Evolutionary conservation across 2,888 invertebrate genomes (phyloP).

Genomic region (Apodemia hepburni): DNA sequence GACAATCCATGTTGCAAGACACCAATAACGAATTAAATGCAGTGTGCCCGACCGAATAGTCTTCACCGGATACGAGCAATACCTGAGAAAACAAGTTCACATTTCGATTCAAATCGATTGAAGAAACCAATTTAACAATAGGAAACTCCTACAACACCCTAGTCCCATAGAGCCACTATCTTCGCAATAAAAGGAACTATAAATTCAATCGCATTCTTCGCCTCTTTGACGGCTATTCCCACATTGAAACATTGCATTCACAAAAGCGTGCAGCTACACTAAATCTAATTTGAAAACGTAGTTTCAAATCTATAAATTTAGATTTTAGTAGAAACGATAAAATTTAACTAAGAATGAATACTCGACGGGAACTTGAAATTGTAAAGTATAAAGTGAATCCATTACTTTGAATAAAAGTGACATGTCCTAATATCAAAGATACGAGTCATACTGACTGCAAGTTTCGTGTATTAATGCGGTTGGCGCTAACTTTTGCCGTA

Average conservation of each 20-base stretch:
- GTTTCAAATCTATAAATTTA: slow-evolving; percentile 26
- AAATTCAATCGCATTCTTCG: slow-evolving; percentile 59
- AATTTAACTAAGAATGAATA: slow-evolving; percentile 22
- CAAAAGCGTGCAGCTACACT: slow-evolving; percentile 52
- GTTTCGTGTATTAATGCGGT: slow-evolving; percentile 19
- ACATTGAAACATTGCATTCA: slow-evolving; percentile 48
- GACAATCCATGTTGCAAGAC: no score
- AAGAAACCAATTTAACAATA: slow-evolving; percentile 32
- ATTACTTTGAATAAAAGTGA: slow-evolving; percentile 22
- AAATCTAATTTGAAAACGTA: slow-evolving; percentile 56
- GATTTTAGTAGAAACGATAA: slow-evolving; percentile 23
- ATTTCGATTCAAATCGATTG: slow-evolving; percentile 30
- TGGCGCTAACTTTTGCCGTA: slow-evolving; percentile 7
- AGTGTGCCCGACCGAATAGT: neutral
- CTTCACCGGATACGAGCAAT: slow-evolving; percentile 2
- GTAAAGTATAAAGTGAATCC: slow-evolving; percentile 15
- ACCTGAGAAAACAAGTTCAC: slow-evolving; percentile 22
- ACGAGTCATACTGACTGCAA: slow-evolving; percentile 15
- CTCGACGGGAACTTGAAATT: neutral
- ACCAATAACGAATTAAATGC: neutral
- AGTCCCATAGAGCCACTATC: slow-evolving; percentile 33
- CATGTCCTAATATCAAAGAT: slow-evolving; percentile 16
- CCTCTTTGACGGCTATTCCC: slow-evolving; percentile 52
- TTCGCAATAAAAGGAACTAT: slow-evolving; percentile 50
- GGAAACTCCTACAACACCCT: slow-evolving; percentile 28